A percentile compares a stretch with the other conserved stretches of the same genome.
These are phyloP conservation scores for Panopea generosa DNA, from an alignment of 2,888 invertebrate genomes.

Conservation along the genomic window DNA sequence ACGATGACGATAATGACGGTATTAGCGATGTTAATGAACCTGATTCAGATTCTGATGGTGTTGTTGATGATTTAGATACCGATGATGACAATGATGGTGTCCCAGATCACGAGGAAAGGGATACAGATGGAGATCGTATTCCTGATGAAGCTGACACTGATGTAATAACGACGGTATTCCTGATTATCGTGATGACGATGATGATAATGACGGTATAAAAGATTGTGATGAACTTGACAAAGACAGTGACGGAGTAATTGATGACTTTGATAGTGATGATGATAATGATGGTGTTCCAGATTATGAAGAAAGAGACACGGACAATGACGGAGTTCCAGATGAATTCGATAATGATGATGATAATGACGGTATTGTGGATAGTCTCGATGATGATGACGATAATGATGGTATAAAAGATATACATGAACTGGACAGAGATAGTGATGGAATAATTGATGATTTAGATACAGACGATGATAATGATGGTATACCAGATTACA, in stretches of 20 bases:
- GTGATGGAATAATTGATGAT: conserved; percentile 50
- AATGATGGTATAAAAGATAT: too few species aligned
- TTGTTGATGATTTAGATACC: conserved; percentile 70
- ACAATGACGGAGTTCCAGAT: too few species aligned
- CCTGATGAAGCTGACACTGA: conserved; percentile 70
- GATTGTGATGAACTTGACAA: conserved; percentile 69
- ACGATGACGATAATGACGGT: conserved; percentile 76
- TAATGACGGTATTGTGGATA: too few species aligned
- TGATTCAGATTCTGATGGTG: conserved; percentile 79
- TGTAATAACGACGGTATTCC: conserved; percentile 73
- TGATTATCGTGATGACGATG: conserved; percentile 74
- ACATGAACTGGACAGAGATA: neutral
- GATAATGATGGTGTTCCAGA: conserved; percentile 48
- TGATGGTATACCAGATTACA: conserved; percentile 76
- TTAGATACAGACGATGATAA: conserved; percentile 76
- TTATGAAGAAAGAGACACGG: conserved; percentile 66
- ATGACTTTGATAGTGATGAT: conserved; percentile 74
- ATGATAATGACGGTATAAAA: conserved; percentile 79
- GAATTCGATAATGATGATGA: too few species aligned
- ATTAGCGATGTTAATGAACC: conserved; percentile 70
- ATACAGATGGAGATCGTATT: conserved; percentile 79
- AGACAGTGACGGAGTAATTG: conserved; percentile 76
- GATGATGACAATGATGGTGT: conserved; percentile 81
- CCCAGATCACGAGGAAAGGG: conserved; percentile 62
- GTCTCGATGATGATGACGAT: too few species aligned